Base-by-base conservation (phyloP, 2,888 invertebrate species). In the Drosophila suboccidentalis region DNA sequence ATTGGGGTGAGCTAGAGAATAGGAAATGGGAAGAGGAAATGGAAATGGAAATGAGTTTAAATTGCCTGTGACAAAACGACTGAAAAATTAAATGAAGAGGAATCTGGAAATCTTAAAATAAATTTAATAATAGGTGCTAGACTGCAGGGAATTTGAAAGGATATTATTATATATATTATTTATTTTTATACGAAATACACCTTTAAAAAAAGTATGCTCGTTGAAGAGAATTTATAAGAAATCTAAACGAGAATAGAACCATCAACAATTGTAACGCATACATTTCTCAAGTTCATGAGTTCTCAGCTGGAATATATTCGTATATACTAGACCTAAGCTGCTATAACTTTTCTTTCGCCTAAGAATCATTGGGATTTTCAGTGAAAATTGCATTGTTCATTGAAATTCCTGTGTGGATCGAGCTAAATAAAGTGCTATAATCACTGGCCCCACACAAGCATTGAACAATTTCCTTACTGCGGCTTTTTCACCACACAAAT, bases 311-410 rank as follows among this genome's bases (percentile, higher is more conserved):
- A 4, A 22, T 22, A 5, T 4, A 22, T 4, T 22, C 22, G 22
- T 22, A 22, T 22, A 4, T 22, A 22, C 22, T 4, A 22, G 4
- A 4, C 22, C 22, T 4, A 22, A 22, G 19, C 19, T 19, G 2
- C 19, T 3, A 19, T 3, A 19, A 19, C 19, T 19, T 19, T 19
- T 19, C 19, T 19, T 19, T 19, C 19, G 3, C 19, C 19, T 19
- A 19, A 19, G 19, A 19, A 1, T 19, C 19, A 19, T 19, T 19
- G 19, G 3, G 19, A 19, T 3, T 19, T 19, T 19, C 19, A 19
- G 19, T 19, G 19, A 19, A 19, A 19, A 19, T 19, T 19, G 19
- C 13, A 64, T 78, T 80, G 83, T 80, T 75, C 78, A 82, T 80
- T 70, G 78, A 62, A 72, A 69, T 78, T 79, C 63, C 73, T 76